A percentile compares a stretch with the other conserved stretches of the same genome.
Conservation (phyloP, 2,888 invertebrate genomes). For the Hoplodrina blanda region DNA sequence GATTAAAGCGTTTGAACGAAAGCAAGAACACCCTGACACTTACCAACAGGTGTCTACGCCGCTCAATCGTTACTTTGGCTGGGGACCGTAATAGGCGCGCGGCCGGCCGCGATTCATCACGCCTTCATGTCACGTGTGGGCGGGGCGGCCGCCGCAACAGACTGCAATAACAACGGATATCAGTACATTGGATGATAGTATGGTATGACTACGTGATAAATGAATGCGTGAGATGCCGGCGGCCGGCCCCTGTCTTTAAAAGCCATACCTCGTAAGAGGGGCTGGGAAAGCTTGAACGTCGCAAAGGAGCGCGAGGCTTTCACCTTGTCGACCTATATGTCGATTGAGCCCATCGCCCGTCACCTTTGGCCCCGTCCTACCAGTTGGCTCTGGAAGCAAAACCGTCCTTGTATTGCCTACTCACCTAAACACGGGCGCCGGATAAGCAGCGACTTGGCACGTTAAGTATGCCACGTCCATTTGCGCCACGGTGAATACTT, state of each 20-base stretch:
- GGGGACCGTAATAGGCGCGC: conserved; percentile 83
- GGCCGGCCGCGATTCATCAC: conserved; percentile 89
- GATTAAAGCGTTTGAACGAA: conserved; percentile 88
- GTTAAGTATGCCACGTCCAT: conserved; percentile 91
- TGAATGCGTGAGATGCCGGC: conserved; percentile 88
- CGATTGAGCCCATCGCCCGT: conserved; percentile 92
- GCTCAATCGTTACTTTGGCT: conserved; percentile 90
- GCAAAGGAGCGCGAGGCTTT: conserved; percentile 93
- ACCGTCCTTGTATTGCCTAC: conserved; percentile 80
- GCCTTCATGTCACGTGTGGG: conserved; percentile 86
- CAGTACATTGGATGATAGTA: conserved; percentile 84
- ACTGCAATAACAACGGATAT: conserved; percentile 89
- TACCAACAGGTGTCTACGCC: conserved; percentile 89
- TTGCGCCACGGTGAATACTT: conserved; percentile 89
- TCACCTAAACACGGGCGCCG: conserved; percentile 93
- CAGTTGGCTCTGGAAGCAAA: conserved; percentile 92
- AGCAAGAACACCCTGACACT: conserved; percentile 90
- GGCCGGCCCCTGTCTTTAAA: conserved; percentile 77
- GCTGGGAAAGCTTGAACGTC: conserved; percentile 95
- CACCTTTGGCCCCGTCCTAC: conserved; percentile 93
- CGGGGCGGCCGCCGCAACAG: conserved; percentile 84
- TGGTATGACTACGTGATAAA: conserved; percentile 86
- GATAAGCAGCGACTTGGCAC: conserved; percentile 93
- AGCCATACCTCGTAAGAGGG: conserved; percentile 94
- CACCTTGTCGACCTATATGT: conserved; percentile 82